Evolutionary conservation across 2,797 vertebrate species (phyloP).

Genomic region (Syngnathus acus): DNA sequence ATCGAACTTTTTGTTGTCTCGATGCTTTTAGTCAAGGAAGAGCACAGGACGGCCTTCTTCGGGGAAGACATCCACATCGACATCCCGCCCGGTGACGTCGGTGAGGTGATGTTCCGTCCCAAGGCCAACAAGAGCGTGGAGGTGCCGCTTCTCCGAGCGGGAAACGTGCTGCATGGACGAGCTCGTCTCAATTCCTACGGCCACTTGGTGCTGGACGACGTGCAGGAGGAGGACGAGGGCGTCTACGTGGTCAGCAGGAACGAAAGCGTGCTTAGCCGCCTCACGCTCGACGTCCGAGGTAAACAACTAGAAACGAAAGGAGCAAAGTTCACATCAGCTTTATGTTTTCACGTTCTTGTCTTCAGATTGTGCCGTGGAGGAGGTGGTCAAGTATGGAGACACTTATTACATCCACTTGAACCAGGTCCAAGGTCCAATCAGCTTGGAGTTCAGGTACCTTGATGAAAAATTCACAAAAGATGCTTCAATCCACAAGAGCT

Average conservation of each 20-base stretch:
- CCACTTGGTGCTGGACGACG: constrained; percentile 63
- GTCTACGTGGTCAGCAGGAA: constrained; percentile 53
- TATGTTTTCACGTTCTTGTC: background rate
- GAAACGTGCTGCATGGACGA: constrained; percentile 17
- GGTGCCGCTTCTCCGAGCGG: constrained; percentile 45
- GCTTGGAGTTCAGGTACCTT: constrained; percentile 65
- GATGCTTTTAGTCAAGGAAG: constrained; percentile 47
- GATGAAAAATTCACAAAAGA: too few relatives aligned
- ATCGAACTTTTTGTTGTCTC: background rate
- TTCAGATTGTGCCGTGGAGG: constrained; percentile 67
- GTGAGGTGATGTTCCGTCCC: constrained; percentile 59
- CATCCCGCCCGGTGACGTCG: constrained; percentile 25
- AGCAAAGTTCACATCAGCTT: background rate
- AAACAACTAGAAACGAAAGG: background rate
- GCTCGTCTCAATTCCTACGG: constrained; percentile 33
- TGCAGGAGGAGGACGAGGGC: constrained; percentile 67
- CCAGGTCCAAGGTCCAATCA: constrained; percentile 53
- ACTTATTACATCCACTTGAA: constrained; percentile 58
- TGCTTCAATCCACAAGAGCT: too few relatives aligned
- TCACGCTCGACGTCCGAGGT: constrained; percentile 66
- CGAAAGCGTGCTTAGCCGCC: constrained; percentile 23
- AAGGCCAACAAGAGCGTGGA: constrained; percentile 18
- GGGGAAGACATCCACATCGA: constrained; percentile 67
- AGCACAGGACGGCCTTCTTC: constrained; percentile 60
- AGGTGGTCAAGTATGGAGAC: constrained; percentile 67